Base-by-base conservation (phyloP, 2,797 vertebrate species). In the Poeciliopsis gracilis region DNA sequence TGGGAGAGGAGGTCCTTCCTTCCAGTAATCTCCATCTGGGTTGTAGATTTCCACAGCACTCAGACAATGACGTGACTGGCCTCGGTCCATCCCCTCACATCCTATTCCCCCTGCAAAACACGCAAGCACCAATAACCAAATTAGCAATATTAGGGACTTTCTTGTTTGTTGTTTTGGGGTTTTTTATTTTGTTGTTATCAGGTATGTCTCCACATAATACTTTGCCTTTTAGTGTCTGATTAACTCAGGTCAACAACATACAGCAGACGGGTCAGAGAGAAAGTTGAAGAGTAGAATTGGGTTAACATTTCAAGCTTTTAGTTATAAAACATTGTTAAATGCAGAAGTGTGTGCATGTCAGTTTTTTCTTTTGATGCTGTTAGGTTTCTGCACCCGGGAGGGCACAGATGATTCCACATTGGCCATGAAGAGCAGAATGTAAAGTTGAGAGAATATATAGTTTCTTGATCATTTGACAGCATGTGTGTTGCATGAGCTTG, bases 41-140 rank as follows among this genome's bases (percentile, higher is more conserved):
- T 97, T 99, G 90, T 99, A 99, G 89, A 99, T 98, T 92, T 99
- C 98, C 75, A 99, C 97, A 7, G 88, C 93, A 63, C 97, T 96
- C 1, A 99, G 97, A 79, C 98, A 99, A 85, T 95, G 97, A 23
- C 98, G 96, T 30, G 97, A 97, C 78, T 99, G 98, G 33, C 98
- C 98, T 74, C 93, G 91, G 89, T 99, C 98, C 11, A 85, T 87
- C 41, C 97, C 97, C 57, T 96, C 90, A 78, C 98, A 99, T 18
- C 98, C 98, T 82, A 99, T 99, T 69, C 98, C 98, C 80, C 98
- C 98, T 99, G 82, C 63, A 87, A 77, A 88, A 86, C 36, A 7
- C n/a, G 7, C 49, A 4, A 45, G 13, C 16, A 85, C 77, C 47
- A 4, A 41, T 75, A 51, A 53, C 25, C n/a, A 67, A 78, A 66